Evolutionary conservation across 2,113 vertebrate genomes (phyloP).

Genomic region (Galbula dea): DNA sequence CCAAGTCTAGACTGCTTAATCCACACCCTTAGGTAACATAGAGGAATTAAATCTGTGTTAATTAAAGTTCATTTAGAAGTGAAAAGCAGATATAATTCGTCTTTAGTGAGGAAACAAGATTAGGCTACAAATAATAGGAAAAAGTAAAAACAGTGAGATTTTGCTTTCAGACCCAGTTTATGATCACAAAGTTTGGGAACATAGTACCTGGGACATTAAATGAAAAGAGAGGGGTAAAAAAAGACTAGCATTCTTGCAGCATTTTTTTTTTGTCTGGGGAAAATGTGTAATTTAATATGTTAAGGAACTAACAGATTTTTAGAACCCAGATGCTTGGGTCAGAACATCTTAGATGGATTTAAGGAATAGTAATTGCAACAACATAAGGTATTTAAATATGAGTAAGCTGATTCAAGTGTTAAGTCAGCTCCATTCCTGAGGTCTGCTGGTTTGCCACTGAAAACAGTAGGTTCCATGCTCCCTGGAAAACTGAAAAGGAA

Average conservation of each 20-base stretch:
- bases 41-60: background rate
- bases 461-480: background rate
- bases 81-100: background rate
- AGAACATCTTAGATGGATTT: background rate
- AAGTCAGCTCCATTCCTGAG: background rate
- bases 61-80: background rate
- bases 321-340: background rate
- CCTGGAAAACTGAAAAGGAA: background rate
- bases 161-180: background rate
- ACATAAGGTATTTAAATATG: background rate
- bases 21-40: background rate
- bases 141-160: background rate
- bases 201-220: background rate
- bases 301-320: background rate
- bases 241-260: background rate
- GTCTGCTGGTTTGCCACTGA: background rate
- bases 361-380: background rate
- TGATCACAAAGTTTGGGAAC: background rate
- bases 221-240: background rate
- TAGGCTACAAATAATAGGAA: background rate
- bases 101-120: background rate
- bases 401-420: background rate
- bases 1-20: background rate
- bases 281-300: background rate
- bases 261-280: background rate